Conservation (phyloP, 2,888 invertebrate genomes). For the Drosophila maculinotata region DNA sequence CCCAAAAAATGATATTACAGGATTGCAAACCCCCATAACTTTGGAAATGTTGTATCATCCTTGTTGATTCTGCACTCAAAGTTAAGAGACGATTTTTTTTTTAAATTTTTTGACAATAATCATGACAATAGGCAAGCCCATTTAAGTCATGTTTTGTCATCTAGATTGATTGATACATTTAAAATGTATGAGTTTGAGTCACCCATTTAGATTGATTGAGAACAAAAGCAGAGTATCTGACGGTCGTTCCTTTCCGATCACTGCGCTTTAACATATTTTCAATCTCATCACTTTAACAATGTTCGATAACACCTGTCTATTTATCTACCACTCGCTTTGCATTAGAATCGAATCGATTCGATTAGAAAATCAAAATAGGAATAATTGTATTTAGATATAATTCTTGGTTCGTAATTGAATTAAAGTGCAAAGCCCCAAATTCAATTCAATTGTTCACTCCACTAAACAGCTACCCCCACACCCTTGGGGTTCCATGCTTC, state of each 20-base stretch:
- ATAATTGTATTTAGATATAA: neutral
- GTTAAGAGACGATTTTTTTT: no score
- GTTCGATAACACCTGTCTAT: constrained; percentile 11
- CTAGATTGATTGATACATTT: no score
- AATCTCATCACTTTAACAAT: neutral
- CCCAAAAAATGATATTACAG: no score
- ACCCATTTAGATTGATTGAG: no score
- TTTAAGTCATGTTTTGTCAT: no score
- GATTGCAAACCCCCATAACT: no score
- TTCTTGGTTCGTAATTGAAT: constrained; percentile 9
- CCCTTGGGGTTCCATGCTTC: neutral
- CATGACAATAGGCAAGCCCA: no score
- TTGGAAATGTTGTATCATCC: no score
- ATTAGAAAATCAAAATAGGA: neutral
- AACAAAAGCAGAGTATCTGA: neutral
- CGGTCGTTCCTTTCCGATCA: neutral
- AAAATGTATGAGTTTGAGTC: no score
- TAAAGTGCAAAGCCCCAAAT: constrained; percentile 2
- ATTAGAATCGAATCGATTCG: neutral
- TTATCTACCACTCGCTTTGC: neutral
- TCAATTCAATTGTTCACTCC: constrained; percentile 4
- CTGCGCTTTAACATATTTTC: neutral
- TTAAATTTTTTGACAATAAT: no score
- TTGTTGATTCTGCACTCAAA: no score
- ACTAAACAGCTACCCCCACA: neutral